Percentiles rank a stretch among this genome's conserved stretches.
Evolutionary conservation across 2,113 vertebrate genomes (phyloP).

Genomic region (Grammomys surdaster): DNA sequence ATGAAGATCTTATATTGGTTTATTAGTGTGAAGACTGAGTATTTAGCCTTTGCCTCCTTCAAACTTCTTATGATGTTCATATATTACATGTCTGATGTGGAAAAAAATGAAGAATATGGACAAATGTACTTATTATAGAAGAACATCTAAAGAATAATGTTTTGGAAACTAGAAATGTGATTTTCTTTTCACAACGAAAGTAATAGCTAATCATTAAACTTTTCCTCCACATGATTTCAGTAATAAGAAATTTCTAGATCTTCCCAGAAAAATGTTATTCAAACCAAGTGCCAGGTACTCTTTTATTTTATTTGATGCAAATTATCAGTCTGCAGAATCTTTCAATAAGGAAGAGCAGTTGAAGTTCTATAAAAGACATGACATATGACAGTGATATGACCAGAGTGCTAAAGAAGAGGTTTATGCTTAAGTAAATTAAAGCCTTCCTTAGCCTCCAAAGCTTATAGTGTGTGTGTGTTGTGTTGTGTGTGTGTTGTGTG

Average conservation of each 20-base stretch:
- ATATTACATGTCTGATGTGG: not conserved
- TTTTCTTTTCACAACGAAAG: conserved; percentile 32
- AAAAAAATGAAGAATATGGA: not conserved
- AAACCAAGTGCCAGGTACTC: not conserved
- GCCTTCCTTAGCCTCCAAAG: not conserved
- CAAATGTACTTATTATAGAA: conserved; percentile 20
- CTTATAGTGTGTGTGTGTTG: not conserved
- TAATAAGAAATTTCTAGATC: not conserved
- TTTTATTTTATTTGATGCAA: not conserved
- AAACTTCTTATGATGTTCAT: not conserved
- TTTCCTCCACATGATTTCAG: not conserved
- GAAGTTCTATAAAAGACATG: not conserved
- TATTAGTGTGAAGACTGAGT: not conserved
- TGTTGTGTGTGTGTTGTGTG: not conserved
- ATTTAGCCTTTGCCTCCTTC: not conserved
- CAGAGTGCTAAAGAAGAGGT: not conserved
- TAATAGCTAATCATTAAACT: conserved; percentile 27
- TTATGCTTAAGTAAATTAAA: not conserved
- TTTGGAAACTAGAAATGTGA: not conserved
- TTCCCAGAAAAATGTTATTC: conserved; percentile 36
- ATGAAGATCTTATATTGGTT: not conserved
- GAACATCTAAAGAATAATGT: not conserved
- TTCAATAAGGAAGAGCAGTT: not conserved
- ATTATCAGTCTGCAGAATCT: not conserved
- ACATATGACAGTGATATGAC: not conserved